Evolutionary conservation across 2,888 invertebrate species (phyloP), one percentile per base, ranked within the genome.

Genomic region (Tetropium fuscum): DNA sequence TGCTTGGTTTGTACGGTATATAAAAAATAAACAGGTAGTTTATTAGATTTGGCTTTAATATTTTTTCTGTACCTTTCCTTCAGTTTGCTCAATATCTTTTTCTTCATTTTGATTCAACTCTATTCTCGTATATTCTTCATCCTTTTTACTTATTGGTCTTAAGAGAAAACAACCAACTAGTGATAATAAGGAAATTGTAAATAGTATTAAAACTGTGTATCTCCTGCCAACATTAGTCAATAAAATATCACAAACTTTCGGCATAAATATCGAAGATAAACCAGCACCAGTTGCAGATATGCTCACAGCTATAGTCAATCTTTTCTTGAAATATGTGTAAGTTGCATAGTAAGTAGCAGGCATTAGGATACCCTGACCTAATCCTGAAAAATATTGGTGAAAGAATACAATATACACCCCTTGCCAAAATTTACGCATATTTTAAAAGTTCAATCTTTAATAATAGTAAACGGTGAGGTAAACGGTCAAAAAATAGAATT

Each of bases 301-400:
- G 30, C 84, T 83, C 66, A 84, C 79, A 1, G 85, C 85, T 51
- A 83, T 64, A 19, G 83, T 83, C 41, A 85, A 78, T 67, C 79
- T 81, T 68, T 82, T 79, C 44, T 81, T 80, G 69, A 85, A 85
- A 61, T 84, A 85, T 1, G 83, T 79, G 62, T 84, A 84, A 20
- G 83, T 73, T 0, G 84, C 84, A 41, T 85, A 70, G 61, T 79
- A 82, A 27, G 82, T 82, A 2, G 84, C 81, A 15, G 83, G 82
- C 71, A 81, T 79, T 34, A 82, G 64, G 30, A 83, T 79, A 20
- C 82, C 82, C 62, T 82, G 81, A 1, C 85, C 85, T 27, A 82
- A 59, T 34, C 84, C 85, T 85, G 70, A 47, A 78, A 76, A 53
- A 48, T 16, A 34, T 10, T 13, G 1, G 49, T 16, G 6, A 27